A percentile compares a stretch with the other conserved stretches of the same genome.
These are phyloP conservation scores for Drosophila nigromelanica DNA, from an alignment of 1,140 invertebrate species.

Conservation along the genomic window DNA sequence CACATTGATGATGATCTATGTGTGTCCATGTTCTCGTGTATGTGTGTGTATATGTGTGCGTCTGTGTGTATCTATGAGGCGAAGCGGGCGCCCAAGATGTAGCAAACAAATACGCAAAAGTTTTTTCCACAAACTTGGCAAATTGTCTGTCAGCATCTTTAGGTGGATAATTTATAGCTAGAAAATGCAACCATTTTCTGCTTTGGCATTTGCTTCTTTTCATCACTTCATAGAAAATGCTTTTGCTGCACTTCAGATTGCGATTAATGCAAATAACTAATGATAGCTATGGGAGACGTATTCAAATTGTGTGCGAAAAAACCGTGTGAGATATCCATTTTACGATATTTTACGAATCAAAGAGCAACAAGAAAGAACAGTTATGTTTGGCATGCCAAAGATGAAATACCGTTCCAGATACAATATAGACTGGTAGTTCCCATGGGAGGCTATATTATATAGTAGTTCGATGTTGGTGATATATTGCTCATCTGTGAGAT, in stretches of 20 bases:
- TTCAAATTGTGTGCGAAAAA: background rate
- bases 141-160: constrained; percentile 73
- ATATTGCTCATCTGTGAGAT: too few relatives aligned
- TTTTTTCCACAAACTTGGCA: constrained; percentile 62
- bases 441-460: too few relatives aligned
- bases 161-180: constrained; percentile 43
- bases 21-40: constrained; percentile 27
- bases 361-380: too few relatives aligned
- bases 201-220: constrained; percentile 9
- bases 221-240: constrained; percentile 13
- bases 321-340: too few relatives aligned
- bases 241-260: constrained; percentile 17
- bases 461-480: too few relatives aligned
- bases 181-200: constrained; percentile 25
- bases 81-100: constrained; percentile 30
- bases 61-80: constrained; percentile 14
- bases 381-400: too few relatives aligned
- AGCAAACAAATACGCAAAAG: constrained; percentile 59
- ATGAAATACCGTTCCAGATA: too few relatives aligned
- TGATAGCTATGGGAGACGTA: background rate
- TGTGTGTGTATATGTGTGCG: constrained; percentile 4
- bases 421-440: too few relatives aligned
- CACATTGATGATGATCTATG: constrained; percentile 26
- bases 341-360: too few relatives aligned
- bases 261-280: constrained; percentile 28